phyloP scores from a whole-genome alignment of 2,797 vertebrate genomes.

The Poecilia gillii region DNA sequence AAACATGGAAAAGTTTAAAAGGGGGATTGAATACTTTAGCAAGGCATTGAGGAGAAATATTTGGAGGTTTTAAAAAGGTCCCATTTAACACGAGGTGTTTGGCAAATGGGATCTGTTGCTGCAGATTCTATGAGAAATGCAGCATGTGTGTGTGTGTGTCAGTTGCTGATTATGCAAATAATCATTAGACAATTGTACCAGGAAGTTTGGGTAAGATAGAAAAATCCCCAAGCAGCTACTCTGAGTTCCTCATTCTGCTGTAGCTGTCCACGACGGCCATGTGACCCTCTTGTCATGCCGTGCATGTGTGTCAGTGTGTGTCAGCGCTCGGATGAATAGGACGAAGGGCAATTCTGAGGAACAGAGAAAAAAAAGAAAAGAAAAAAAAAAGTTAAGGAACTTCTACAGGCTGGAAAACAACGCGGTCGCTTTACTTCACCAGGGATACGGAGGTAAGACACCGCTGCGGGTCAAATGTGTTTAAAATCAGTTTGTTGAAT shows the following conservation, averaged over 20 bases:
- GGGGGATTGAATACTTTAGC: neutral
- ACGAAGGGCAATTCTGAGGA: constrained; percentile 23
- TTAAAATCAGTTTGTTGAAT: neutral
- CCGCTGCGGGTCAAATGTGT: neutral
- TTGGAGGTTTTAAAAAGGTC: neutral
- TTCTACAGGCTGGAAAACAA: constrained; percentile 21
- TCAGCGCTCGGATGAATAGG: constrained; percentile 10
- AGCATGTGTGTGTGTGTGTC: neutral
- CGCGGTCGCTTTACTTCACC: constrained; percentile 19
- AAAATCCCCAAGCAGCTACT: constrained; percentile 47
- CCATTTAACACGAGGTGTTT: neutral
- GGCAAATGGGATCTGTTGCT: neutral
- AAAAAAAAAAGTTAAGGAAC: neutral
- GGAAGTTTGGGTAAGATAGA: constrained; percentile 67
- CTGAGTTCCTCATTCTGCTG: constrained; percentile 74
- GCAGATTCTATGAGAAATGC: neutral
- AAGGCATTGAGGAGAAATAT: neutral
- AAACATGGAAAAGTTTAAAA: neutral
- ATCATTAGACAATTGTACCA: constrained; percentile 73
- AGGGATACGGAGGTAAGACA: constrained; percentile 58
- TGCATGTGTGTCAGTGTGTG: neutral
- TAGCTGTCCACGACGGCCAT: constrained; percentile 14
- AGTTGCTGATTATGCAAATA: constrained; percentile 71
- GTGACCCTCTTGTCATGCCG: constrained; percentile 18
- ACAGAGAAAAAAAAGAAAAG: neutral